Evolutionary conservation across 2,888 invertebrate species (phyloP), one percentile per base, ranked within the genome.

Genomic region (Noctua pronuba): DNA sequence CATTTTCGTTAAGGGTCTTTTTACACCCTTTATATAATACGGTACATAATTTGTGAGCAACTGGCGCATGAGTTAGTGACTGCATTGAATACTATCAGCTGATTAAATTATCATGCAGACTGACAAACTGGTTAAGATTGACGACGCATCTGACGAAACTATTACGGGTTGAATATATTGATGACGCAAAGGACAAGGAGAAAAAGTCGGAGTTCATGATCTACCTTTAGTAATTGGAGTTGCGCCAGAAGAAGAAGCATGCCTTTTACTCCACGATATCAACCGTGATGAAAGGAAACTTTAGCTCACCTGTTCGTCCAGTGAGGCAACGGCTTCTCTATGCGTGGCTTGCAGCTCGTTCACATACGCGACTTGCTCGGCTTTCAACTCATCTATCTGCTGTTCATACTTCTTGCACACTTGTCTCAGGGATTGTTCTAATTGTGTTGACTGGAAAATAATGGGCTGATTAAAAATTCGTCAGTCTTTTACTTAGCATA

Each of bases 251-350:
- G 8, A 49, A 49, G 52, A 52, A 52, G 52, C 24, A 24, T 52
- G 52, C 3, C 10, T 52, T 52, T n/a, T n/a, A 49, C 21, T 49
- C 21, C 49, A 49, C 21, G 8, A 49, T 28, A 58, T 11, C 58
- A 16, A 16, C 58, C 11, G 4, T 11, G 55, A n/a, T 2, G 35
- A 52, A 16, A 69, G 7, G 38, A 7, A 44, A 41, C 58, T 69
- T 31, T 16, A 28, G 13, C 64, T 68, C 28, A 95, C 96, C 95
- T 94, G 92, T 81, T 96, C 96, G 76, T 97, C 97, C 11, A 97
- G 79, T 1, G 92, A 88, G 0, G 92, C 93, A 11, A 97, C 85
- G 1, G 94, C 93, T 52, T 95, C 94, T 77, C 95, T 92, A 74
- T 97, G 96, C 65, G 95, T 92, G 35, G 93, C 92, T 76, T 94